Base-by-base conservation (phyloP, 2,888 invertebrate genomes). In the Neoascia interrupta region DNA sequence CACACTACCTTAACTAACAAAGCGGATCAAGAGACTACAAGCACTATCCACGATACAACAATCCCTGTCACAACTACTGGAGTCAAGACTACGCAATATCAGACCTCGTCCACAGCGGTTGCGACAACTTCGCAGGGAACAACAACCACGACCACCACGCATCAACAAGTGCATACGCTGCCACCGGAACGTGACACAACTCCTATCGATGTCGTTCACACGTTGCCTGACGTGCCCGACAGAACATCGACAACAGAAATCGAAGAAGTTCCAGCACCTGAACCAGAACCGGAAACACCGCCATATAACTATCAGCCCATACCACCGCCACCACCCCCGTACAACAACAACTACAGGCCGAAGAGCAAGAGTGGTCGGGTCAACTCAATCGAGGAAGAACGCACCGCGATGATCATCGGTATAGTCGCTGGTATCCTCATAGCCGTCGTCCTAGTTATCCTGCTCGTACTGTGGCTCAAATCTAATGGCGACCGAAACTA, bases 361-460 rank as follows among this genome's bases (percentile, higher is more conserved):
- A 89, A 86, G 83, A 86, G 85, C 81, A 87, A 86, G 61, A 87
- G 89, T 70, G 90, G 91, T 73, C 87, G 92, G 76, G 92, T 92
- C 81, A 92, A 91, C 70, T 92, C 93, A 8, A 93, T 93, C 84
- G 92, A 93, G 56, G 93, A 93, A 28, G 94, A 94, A 84, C 92
- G 92, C 84, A 92, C 93, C 0, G 94, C 94, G 3, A 90, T 96
- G 84, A 94, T 96, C 68, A 94, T 96, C 66, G 95, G 95, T 81
- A 96, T 98, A 82, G 96, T 97, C 72, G 97, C 97, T 2, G 96
- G 96, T 43, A 95, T 96, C 34, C 90, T 97, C 80, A 97, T 98
- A 85, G 96, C 96, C 26, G 94, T 97, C 81, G 95, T 98, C 58
- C 91, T 98, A 81, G 93, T 98, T 81, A 95, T 97, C 61, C 92